Evolutionary conservation across 2,888 invertebrate genomes (phyloP).

Genomic region (Chymomyza fuscimana): DNA sequence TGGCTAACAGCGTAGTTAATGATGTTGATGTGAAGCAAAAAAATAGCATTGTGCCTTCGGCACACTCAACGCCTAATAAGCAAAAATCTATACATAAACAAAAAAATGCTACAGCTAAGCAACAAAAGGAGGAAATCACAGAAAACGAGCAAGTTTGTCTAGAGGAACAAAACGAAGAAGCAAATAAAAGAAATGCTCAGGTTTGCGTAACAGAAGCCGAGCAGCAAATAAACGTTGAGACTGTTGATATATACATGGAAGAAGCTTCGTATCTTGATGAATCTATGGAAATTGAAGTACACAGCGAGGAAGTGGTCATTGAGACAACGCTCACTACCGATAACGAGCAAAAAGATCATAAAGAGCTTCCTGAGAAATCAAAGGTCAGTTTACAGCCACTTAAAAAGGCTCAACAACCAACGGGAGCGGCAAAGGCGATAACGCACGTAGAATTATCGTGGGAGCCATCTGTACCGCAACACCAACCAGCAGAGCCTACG

Average conservation of each 20-base stretch:
- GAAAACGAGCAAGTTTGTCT: neutral
- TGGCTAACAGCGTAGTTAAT: neutral
- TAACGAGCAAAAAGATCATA: neutral
- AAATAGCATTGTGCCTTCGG: constrained; percentile 20
- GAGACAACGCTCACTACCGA: neutral
- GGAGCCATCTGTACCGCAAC: neutral
- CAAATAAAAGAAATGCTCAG: neutral
- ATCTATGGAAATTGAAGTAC: constrained; percentile 8
- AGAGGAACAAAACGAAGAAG: neutral
- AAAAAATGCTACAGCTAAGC: neutral
- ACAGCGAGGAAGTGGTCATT: neutral
- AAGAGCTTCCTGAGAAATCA: neutral
- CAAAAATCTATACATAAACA: neutral
- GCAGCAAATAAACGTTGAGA: constrained; percentile 16
- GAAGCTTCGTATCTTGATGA: constrained; percentile 1
- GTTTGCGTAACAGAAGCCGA: neutral
- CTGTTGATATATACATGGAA: constrained; percentile 10
- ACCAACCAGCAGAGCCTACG: neutral
- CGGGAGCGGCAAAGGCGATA: neutral
- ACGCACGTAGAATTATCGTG: neutral
- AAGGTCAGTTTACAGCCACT: no score
- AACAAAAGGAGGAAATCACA: neutral
- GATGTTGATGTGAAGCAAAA: neutral
- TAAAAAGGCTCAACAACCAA: neutral
- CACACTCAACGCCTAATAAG: constrained; percentile 39